A percentile compares a stretch with the other conserved stretches of the same genome.
Evolutionary conservation across 2,888 invertebrate genomes (phyloP).

Genomic region (Polydrusus tereticollis): DNA sequence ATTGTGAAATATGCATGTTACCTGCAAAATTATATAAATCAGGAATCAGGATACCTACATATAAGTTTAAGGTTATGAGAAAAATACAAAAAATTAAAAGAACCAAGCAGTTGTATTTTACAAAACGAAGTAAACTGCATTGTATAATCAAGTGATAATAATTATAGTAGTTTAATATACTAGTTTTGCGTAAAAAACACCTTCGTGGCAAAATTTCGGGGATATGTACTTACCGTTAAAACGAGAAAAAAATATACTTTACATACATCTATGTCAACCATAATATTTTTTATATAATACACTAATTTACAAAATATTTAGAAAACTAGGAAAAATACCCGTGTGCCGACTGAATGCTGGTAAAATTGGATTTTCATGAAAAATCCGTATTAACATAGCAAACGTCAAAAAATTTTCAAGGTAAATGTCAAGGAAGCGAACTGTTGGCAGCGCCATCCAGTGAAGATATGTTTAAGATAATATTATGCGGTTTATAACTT

Average conservation of each 20-base stretch:
- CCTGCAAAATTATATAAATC: conserved; percentile 61
- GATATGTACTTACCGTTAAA: conserved; percentile 39
- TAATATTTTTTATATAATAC: background rate
- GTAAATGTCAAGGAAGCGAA: conserved; percentile 2
- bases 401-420: conserved; percentile 14
- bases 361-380: background rate
- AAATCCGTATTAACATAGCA: conserved; percentile 1
- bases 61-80: conserved; percentile 5
- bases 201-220: conserved; percentile 41
- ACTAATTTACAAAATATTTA: background rate
- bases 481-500: background rate
- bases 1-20: conserved; percentile 75
- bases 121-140: background rate
- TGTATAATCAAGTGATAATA: background rate
- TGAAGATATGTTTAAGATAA: background rate
- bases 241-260: conserved; percentile 22
- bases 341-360: background rate
- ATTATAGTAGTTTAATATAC: background rate
- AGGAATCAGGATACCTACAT: too few relatives aligned
- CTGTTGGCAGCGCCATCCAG: background rate
- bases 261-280: conserved; percentile 15
- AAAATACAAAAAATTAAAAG: background rate
- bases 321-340: background rate
- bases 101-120: background rate
- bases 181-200: background rate